Percentiles rank a stretch among this genome's conserved stretches.
Evolutionary conservation across 1,140 invertebrate species (phyloP).

Genomic region (Mycetomoellerius zeteki): DNA sequence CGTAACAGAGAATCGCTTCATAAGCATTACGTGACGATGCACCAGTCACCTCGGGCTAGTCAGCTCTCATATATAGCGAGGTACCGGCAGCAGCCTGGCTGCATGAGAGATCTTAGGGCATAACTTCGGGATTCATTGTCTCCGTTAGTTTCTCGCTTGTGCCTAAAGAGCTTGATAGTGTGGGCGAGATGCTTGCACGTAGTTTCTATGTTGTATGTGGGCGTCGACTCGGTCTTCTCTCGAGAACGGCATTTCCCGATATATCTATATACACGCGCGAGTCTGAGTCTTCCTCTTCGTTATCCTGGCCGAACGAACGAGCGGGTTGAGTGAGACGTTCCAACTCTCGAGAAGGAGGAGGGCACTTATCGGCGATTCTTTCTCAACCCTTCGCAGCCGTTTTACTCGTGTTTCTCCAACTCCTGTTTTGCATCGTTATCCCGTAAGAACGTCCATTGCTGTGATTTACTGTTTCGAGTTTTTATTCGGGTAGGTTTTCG

Average conservation of each 20-base stretch:
- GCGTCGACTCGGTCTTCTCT: constrained; percentile 57
- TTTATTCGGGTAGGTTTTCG: not conserved
- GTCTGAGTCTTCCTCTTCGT: not conserved
- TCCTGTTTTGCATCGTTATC: constrained; percentile 56
- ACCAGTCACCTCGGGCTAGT: constrained; percentile 34
- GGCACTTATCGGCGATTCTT: constrained; percentile 43
- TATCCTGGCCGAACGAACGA: constrained; percentile 33
- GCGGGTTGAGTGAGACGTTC: constrained; percentile 43
- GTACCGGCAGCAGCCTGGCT: not conserved
- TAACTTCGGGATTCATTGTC: constrained; percentile 79
- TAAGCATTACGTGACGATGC: constrained; percentile 62
- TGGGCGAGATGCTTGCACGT: constrained; percentile 54
- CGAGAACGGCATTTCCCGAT: constrained; percentile 67
- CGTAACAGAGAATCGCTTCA: constrained; percentile 57
- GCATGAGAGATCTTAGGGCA: constrained; percentile 71
- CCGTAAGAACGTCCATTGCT: constrained; percentile 20
- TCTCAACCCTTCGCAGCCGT: not conserved
- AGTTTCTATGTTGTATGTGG: constrained; percentile 49
- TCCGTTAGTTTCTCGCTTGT: constrained; percentile 58
- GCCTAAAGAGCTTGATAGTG: constrained; percentile 37
- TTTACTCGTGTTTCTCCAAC: constrained; percentile 12
- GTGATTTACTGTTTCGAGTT: constrained; percentile 37
- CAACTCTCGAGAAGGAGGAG: constrained; percentile 11
- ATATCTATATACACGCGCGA: not conserved
- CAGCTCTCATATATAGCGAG: not conserved